These are phyloP conservation scores for Chloromyia formosa DNA, from an alignment of 2,888 invertebrate species.

Conservation along the genomic window DNA sequence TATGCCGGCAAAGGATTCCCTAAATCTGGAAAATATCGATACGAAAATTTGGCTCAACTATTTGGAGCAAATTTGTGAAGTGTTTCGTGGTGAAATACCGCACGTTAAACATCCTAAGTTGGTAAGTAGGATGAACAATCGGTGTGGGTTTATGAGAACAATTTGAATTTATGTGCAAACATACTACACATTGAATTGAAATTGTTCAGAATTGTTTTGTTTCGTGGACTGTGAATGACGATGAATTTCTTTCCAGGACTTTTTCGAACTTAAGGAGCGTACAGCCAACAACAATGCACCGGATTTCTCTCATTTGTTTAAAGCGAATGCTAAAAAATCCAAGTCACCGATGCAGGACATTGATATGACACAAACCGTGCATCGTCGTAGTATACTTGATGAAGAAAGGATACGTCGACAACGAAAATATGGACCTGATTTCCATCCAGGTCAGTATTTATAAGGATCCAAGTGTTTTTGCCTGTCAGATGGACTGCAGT, in stretches of 20 bases:
- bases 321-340: slow-evolving; percentile 58
- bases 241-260: slow-evolving; percentile 59
- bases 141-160: neutral
- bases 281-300: slow-evolving; percentile 60
- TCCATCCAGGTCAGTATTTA: slow-evolving; percentile 49
- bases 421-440: slow-evolving; percentile 59
- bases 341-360: slow-evolving; percentile 62
- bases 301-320: slow-evolving; percentile 61
- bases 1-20: slow-evolving; percentile 79
- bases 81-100: slow-evolving; percentile 91
- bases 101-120: slow-evolving; percentile 79
- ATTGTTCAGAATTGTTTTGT: neutral
- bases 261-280: slow-evolving; percentile 62
- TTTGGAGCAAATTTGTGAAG: slow-evolving; percentile 86
- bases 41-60: slow-evolving; percentile 74
- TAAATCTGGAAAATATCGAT: slow-evolving; percentile 59
- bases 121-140: slow-evolving; percentile 68
- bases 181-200: neutral
- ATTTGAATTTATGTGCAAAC: slow-evolving; percentile 11
- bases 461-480: too few relatives aligned
- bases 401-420: slow-evolving; percentile 62
- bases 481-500: neutral
- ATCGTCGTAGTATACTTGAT: slow-evolving; percentile 60
- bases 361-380: slow-evolving; percentile 58
- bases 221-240: neutral